Conservation (phyloP, 2,113 vertebrate genomes). For the Saguinus midas region DNA sequence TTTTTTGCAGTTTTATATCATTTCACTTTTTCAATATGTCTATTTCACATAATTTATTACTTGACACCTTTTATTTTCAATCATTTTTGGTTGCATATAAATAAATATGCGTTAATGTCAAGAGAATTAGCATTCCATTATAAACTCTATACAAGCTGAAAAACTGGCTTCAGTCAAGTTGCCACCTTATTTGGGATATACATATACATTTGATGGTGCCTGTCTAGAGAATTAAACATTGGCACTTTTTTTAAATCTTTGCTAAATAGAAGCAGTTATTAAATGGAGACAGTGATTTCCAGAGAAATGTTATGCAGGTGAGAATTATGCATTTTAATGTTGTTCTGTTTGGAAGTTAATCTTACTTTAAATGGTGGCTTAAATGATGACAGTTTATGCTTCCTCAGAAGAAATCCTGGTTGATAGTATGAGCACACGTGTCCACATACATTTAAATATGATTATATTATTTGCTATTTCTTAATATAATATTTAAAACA, state of each 20-base stretch:
- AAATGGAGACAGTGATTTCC: slow-evolving; percentile 69
- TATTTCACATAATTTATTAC: slow-evolving; percentile 77
- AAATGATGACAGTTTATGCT: slow-evolving; percentile 51
- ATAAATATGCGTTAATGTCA: slow-evolving; percentile 78
- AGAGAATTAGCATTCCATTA: slow-evolving; percentile 75
- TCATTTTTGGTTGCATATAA: slow-evolving; percentile 79
- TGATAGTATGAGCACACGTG: background rate
- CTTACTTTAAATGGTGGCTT: slow-evolving; percentile 71
- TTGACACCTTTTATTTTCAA: slow-evolving; percentile 78
- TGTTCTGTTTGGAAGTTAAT: slow-evolving; percentile 73
- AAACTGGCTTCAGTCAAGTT: slow-evolving; percentile 33
- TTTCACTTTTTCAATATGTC: slow-evolving; percentile 75
- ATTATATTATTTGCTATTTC: slow-evolving; percentile 36
- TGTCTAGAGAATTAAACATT: slow-evolving; percentile 70
- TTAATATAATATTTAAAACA: slow-evolving; percentile 50
- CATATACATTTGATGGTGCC: slow-evolving; percentile 41
- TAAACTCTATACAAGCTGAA: slow-evolving; percentile 70
- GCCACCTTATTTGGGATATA: slow-evolving; percentile 58
- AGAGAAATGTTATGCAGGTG: slow-evolving; percentile 58
- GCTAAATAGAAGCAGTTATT: slow-evolving; percentile 67
- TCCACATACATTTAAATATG: background rate
- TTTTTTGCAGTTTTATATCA: slow-evolving; percentile 71
- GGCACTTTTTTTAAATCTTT: slow-evolving; percentile 38
- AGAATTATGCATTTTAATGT: slow-evolving; percentile 75
- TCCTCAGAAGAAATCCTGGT: slow-evolving; percentile 34